Evolutionary conservation across 2,797 vertebrate species (phyloP), one percentile per base, ranked within the genome.

Genomic region (Manis pentadactyla): DNA sequence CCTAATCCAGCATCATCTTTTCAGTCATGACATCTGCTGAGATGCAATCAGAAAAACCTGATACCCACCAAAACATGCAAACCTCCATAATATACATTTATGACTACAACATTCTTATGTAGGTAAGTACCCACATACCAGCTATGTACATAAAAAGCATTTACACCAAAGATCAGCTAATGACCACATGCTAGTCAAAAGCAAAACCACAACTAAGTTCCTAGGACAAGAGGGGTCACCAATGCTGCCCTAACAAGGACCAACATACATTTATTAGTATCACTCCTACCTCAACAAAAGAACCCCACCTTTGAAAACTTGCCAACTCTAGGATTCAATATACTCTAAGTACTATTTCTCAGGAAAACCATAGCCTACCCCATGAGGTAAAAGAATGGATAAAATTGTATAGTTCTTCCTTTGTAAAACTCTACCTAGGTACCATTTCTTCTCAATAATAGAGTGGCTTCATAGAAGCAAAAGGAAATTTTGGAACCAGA

Each of bases 141-240:
- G 68, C 42, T 64, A 82, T 9, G 23, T 31, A 55, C 49, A 64
- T 49, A 61, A 93, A 93, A 82, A 66, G 61, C 55, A 81, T 34
- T 63, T 68, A 57, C 31, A 55, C 37, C 71, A 78, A 85, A 83
- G 27, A 93, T 39, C 75, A 81, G 71, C 75, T 92, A 85, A 86
- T 46, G 78, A 85, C 59, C 77, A 89, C 18, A 77, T 21, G 51
- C n/a, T 64, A 94, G 39, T 88, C 74, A 71, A 78, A 93, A 85
- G 74, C 57, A 82, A 97, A 93, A 51, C 42, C 59, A 89, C 46
- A 12, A 42, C 79, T 31, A 25, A 79, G 29, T 64, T 49, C 66
- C 77, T 18, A 63, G 55, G 59, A 92, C 46, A 82, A 79, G 55
- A 79, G 37, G 13, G 64, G 87, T 81, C 64, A 21, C 23, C 34